phyloP scores from a whole-genome alignment of 2,888 invertebrate species.

The Eubasilissa splendida region DNA sequence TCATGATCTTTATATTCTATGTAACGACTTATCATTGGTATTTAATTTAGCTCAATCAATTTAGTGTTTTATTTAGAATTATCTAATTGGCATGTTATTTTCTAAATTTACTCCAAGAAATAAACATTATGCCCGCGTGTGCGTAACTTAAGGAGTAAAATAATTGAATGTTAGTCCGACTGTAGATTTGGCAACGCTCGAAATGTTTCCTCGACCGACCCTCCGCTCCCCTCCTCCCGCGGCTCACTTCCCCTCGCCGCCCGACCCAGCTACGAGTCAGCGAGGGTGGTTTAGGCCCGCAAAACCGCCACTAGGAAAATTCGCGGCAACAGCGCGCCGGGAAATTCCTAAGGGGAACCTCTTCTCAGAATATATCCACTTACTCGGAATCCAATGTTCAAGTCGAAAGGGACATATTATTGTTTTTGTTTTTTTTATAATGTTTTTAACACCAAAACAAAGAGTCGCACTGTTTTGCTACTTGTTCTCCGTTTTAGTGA shows the following conservation, averaged over 20 bases:
- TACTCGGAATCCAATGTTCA: not conserved
- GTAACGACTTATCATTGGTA: not conserved
- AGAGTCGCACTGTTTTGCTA: not conserved
- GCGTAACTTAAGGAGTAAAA: no score
- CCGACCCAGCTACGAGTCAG: not conserved
- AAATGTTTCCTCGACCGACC: constrained; percentile 32
- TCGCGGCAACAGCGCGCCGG: constrained; percentile 51
- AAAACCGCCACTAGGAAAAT: constrained; percentile 46
- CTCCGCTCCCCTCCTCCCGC: constrained; percentile 14
- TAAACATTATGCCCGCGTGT: no score
- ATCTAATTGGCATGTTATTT: no score
- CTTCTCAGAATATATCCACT: constrained; percentile 23
- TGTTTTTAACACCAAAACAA: not conserved
- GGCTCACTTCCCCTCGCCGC: constrained; percentile 2
- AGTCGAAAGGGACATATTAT: not conserved
- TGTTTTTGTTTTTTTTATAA: not conserved
- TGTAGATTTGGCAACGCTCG: constrained; percentile 44
- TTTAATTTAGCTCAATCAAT: not conserved
- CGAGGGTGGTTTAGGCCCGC: constrained; percentile 45
- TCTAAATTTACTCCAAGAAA: no score
- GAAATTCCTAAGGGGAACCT: constrained; percentile 54
- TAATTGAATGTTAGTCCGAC: not conserved
- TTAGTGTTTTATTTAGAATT: not conserved
- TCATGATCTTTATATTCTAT: not conserved
- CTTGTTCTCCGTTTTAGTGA: not conserved